phyloP scores from a whole-genome alignment of 2,888 invertebrate genomes.

The Cosmopolites sordidus region DNA sequence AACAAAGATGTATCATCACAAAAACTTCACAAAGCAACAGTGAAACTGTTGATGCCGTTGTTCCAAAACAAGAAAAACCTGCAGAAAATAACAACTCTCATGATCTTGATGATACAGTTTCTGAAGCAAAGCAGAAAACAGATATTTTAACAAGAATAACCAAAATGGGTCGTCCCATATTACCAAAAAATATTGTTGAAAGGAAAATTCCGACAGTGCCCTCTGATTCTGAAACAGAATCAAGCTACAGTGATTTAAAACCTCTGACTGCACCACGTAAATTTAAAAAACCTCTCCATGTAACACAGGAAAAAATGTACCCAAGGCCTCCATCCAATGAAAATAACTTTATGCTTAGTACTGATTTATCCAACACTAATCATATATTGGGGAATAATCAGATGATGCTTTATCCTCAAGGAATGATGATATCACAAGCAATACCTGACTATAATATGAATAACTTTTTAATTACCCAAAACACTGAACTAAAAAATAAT shows the following conservation, averaged over 20 bases:
- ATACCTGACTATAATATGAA: constrained; percentile 48
- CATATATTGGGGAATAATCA: constrained; percentile 19
- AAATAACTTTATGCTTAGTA: no score
- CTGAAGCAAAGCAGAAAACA: constrained; percentile 39
- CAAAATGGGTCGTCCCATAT: constrained; percentile 55
- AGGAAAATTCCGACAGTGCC: constrained; percentile 27
- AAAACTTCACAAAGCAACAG: constrained; percentile 7
- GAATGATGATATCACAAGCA: constrained; percentile 24
- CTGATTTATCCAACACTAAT: background rate
- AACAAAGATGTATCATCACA: constrained; percentile 28
- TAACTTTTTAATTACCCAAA: constrained; percentile 55
- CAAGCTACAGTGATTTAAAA: constrained; percentile 20
- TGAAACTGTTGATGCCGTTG: background rate
- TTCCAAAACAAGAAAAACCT: background rate
- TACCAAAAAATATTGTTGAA: constrained; percentile 39
- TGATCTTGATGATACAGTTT: constrained; percentile 34
- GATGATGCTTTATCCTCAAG: constrained; percentile 11
- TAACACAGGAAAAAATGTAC: background rate
- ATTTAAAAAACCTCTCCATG: constrained; percentile 10
- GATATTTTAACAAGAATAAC: constrained; percentile 55
- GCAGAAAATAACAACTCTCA: no score
- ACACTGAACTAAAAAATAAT: constrained; percentile 62
- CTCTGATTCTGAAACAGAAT: constrained; percentile 35
- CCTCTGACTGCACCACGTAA: constrained; percentile 26
- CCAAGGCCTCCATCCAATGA: no score